Evolutionary conservation across 2,797 vertebrate genomes (phyloP), one percentile per base, ranked within the genome.

Genomic region (Discoglossus pictus): DNA sequence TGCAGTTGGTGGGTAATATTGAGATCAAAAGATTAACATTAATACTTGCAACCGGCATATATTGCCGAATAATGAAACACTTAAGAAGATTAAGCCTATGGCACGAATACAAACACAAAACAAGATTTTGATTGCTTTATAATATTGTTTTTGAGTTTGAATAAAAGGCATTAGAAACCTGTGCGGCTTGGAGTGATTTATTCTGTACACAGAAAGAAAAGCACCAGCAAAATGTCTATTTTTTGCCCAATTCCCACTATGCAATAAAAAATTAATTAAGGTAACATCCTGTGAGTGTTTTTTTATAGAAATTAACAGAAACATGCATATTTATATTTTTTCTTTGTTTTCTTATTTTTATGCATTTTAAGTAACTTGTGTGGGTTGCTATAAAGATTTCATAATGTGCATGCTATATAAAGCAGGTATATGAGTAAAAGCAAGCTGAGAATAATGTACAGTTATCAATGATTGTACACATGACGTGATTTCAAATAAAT

Each of bases 21-120:
- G 73, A 86, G 83, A 85, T 87, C 80, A 74, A 80, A 78, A 83
- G 87, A 93, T 94, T 93, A 93, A 80, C 88, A 82, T 86, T 87
- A 88, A 89, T 85, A 85, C 78, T 85, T 80, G 82, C 75, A 79
- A 82, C 77, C 81, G 86, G 88, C 86, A 91, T 90, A 78, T 76
- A 80, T 82, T 82, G 83, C 79, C 77, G 80, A 81, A 85, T 85
- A 80, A 81, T 76, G 79, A 78, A 86, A 82, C 77, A 79, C 76
- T 81, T 84, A 83, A 84, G 83, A 84, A 85, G 83, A 85, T 86
- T 86, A 82, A 86, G 74, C 76, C 75, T 74, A 77, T 76, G 78
- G 79, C 76, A 79, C 76, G 75, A 75, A 79, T 80, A 82, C 73
- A 75, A 81, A 72, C 55, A 79, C 65, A 67, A 83, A 82, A 85